Percentiles rank a stretch among this genome's conserved stretches.
Evolutionary conservation across 92 coral and sea anemone genomes (phyloP).

Genomic region (Palythoa caribaeorum): DNA sequence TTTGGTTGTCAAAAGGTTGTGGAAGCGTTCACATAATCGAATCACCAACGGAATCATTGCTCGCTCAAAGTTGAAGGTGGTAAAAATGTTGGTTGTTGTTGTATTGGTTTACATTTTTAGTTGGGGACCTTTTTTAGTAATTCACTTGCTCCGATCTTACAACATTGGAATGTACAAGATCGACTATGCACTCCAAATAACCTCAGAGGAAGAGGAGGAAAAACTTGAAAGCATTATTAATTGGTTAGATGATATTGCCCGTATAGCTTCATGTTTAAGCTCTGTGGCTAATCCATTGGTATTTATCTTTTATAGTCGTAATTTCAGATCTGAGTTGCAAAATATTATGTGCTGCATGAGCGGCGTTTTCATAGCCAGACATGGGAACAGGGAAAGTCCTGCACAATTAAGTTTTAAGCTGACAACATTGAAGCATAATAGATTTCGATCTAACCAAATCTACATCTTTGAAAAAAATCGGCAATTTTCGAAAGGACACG

Average conservation of each 20-base stretch:
- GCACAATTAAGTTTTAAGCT: background rate
- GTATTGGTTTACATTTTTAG: conserved; percentile 58
- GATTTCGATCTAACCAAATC: background rate
- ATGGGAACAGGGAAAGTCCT: background rate
- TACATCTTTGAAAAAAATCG: conserved; percentile 17
- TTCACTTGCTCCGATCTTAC: conserved; percentile 17
- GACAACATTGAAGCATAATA: background rate
- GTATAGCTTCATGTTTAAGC: conserved; percentile 53
- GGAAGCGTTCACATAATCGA: conserved; percentile 54
- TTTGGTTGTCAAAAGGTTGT: conserved; percentile 47
- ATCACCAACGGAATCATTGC: conserved; percentile 55
- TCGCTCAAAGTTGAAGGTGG: conserved; percentile 60
- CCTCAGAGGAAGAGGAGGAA: background rate
- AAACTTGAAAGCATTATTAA: background rate
- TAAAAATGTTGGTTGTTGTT: conserved; percentile 60
- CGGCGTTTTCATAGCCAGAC: background rate
- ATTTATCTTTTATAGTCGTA: conserved; percentile 54
- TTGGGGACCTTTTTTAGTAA: conserved; percentile 66
- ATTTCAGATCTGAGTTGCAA: conserved; percentile 54
- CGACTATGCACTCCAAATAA: background rate
- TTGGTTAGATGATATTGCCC: conserved; percentile 8
- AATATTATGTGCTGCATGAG: conserved; percentile 6
- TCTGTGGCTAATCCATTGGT: conserved; percentile 59
- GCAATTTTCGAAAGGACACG: background rate
- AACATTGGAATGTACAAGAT: conserved; percentile 6